Conservation (phyloP, 2,888 invertebrate species). For the Monochamus alternatus region DNA sequence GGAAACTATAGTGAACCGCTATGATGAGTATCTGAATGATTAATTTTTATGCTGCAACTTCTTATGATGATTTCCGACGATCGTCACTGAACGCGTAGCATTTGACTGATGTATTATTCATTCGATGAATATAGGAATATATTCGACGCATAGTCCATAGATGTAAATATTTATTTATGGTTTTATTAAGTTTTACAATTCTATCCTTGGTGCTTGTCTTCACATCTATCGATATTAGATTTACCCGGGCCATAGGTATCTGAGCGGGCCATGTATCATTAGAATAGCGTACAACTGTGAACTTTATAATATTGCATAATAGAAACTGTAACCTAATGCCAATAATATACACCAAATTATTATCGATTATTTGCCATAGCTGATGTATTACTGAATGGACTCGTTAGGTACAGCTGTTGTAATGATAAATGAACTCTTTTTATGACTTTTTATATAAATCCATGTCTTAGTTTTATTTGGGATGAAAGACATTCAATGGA, state of each 20-base stretch:
- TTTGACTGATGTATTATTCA: slow-evolving; percentile 60
- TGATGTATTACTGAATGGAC: slow-evolving; percentile 55
- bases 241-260: slow-evolving; percentile 60
- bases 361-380: slow-evolving; percentile 58
- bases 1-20: slow-evolving; percentile 64
- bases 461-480: slow-evolving; percentile 49
- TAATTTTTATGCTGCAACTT: slow-evolving; percentile 63
- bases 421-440: slow-evolving; percentile 69
- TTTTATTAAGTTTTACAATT: slow-evolving; percentile 65
- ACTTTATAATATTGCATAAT: slow-evolving; percentile 48
- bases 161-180: slow-evolving; percentile 65
- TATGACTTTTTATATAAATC: slow-evolving; percentile 42
- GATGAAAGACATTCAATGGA: slow-evolving; percentile 51
- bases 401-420: slow-evolving; percentile 69
- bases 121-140: slow-evolving; percentile 56
- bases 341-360: slow-evolving; percentile 42
- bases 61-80: slow-evolving; percentile 59
- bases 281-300: slow-evolving; percentile 68
- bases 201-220: slow-evolving; percentile 65
- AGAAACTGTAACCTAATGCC: slow-evolving; percentile 39
- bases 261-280: slow-evolving; percentile 69
- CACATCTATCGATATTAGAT: slow-evolving; percentile 57
- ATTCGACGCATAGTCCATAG: slow-evolving; percentile 59
- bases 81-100: slow-evolving; percentile 58
- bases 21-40: slow-evolving; percentile 58